Evolutionary conservation across 2,797 vertebrate genomes (phyloP), one percentile per base, ranked within the genome.

Genomic region (Knipowitschia caucasica): DNA sequence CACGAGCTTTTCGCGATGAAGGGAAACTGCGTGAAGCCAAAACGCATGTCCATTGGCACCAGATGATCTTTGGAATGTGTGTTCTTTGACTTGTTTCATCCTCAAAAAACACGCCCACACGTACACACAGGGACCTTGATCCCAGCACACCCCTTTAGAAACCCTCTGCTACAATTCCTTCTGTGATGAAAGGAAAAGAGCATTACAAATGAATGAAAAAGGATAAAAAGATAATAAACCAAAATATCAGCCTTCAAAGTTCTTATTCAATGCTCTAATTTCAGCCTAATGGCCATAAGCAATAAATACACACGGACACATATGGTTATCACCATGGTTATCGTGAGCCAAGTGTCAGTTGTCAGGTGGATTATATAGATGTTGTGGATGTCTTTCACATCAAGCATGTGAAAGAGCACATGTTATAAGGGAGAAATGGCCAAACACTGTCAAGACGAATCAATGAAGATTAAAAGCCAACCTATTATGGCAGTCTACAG

Each of bases 311-410:
- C 60, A 62, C 58, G 58, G 58, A 56, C 25, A 63, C 35, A n/a
- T n/a, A n/a, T n/a, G n/a, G n/a, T n/a, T n/a, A n/a, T n/a, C 78
- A 77, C 56, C n/a, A 77, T 78, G 60, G 62, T 80, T 70, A 72
- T 63, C 67, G 64, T 8, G 3, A 46, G 53, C 62, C 66, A 78
- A 71, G 57, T 70, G 76, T 71, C 75, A 69, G 53, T 36, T 71
- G 68, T 78, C 71, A 75, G 52, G 20, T 60, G 53, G 53, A 78
- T 76, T 70, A 71, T 66, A 69, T 68, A 59, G 75, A 73, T 72
- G 64, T 59, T 74, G 40, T 20, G 0, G 71, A 80, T 73, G 31
- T 36, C 31, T 47, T 40, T 47, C 69, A 75, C 69, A 63, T 44
- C 56, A 64, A 49, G 34, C 17, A 70, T 68, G 46, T 55, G 2